Percentiles rank a stretch among this genome's conserved stretches.
Conservation (phyloP, 2,888 invertebrate species). For the Drosophila picticornis region DNA sequence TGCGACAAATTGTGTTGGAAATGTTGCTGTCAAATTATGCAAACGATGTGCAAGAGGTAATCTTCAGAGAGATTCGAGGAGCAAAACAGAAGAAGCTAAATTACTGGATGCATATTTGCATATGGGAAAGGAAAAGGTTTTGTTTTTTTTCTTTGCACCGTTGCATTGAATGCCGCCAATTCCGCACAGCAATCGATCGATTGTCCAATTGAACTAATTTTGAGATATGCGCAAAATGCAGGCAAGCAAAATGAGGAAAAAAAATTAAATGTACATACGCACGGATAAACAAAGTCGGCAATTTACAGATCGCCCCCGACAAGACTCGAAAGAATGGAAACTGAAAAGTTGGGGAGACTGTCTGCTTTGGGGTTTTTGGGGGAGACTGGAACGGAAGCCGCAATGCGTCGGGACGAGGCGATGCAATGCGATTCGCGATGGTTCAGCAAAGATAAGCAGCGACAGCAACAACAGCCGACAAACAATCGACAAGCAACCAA, state of each 20-base stretch:
- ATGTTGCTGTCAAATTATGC: slow-evolving; percentile 48
- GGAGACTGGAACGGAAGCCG: slow-evolving; percentile 69
- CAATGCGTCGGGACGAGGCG: slow-evolving; percentile 28
- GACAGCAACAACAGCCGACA: slow-evolving; percentile 19
- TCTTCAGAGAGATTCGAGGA: background rate
- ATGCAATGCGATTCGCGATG: slow-evolving; percentile 60
- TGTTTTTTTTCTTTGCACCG: background rate
- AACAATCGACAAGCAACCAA: slow-evolving; percentile 8
- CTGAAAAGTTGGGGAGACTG: slow-evolving; percentile 17
- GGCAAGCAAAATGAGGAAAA: slow-evolving; percentile 1
- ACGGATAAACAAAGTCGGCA: slow-evolving; percentile 16
- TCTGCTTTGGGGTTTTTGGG: slow-evolving; percentile 17
- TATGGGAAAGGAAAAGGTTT: slow-evolving; percentile 32
- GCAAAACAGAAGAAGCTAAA: slow-evolving; percentile 36
- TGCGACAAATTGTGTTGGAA: slow-evolving; percentile 21
- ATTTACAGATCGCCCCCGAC: slow-evolving; percentile 68
- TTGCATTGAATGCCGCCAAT: slow-evolving; percentile 67
- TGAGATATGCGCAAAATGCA: slow-evolving; percentile 70
- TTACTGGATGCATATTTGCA: slow-evolving; percentile 66
- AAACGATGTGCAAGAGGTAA: slow-evolving; percentile 51
- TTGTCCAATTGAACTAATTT: slow-evolving; percentile 73
- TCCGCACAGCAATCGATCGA: slow-evolving; percentile 59
- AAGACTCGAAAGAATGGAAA: slow-evolving; percentile 16
- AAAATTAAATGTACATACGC: background rate
- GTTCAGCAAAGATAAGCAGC: slow-evolving; percentile 51